phyloP scores from a whole-genome alignment of 1,140 invertebrate genomes.

The Oedothorax gibbosus region DNA sequence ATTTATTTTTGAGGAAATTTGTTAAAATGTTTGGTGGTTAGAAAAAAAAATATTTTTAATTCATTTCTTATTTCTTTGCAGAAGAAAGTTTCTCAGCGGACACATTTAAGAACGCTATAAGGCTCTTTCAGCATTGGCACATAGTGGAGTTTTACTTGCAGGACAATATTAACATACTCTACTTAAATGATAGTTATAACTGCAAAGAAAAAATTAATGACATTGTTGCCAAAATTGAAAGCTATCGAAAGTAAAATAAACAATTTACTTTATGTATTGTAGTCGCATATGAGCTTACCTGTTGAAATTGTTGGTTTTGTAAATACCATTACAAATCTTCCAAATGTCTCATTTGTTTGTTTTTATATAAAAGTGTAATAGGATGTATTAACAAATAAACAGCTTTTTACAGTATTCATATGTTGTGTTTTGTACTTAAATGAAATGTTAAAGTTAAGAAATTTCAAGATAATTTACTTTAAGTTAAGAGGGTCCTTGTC shows the following conservation, averaged over 20 bases:
- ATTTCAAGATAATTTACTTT: no score
- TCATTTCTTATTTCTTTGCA: conserved; percentile 69
- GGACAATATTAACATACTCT: conserved; percentile 72
- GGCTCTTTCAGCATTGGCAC: conserved; percentile 81
- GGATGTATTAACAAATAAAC: no score
- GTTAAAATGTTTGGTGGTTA: neutral
- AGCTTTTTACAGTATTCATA: no score
- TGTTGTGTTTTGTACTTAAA: no score
- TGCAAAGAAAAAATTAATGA: conserved; percentile 49
- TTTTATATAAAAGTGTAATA: no score
- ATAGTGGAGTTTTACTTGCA: conserved; percentile 77
- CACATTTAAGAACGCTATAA: conserved; percentile 83
- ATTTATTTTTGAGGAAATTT: neutral
- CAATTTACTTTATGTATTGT: no score
- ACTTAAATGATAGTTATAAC: conserved; percentile 69
- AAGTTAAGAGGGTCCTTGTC: no score
- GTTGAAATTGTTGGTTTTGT: no score
- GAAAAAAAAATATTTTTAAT: neutral
- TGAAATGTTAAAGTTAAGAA: no score
- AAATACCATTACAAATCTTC: no score
- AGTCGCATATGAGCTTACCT: no score
- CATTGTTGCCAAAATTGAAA: conserved; percentile 57
- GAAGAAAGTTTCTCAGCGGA: conserved; percentile 86
- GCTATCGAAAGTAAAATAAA: conserved; percentile 46
- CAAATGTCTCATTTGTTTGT: no score